Conservation (phyloP, 2,113 vertebrate genomes). For the Datnioides undecimradiatus region DNA sequence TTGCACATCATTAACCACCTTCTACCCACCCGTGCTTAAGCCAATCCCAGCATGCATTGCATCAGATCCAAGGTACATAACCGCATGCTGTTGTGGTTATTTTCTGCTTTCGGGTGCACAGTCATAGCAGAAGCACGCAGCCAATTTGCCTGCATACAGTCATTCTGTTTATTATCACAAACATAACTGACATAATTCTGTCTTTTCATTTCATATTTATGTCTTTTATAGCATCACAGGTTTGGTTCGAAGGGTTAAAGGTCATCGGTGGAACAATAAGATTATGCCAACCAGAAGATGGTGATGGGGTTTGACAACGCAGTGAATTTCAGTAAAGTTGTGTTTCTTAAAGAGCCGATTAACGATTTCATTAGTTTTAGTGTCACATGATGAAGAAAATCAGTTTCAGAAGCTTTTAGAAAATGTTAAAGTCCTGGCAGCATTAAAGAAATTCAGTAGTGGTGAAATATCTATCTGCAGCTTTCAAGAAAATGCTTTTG, state of each 20-base stretch:
- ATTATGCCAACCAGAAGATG: background rate
- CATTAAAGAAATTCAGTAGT: background rate
- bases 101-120: background rate
- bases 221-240: background rate
- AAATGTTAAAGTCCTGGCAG: background rate
- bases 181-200: no score
- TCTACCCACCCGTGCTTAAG: background rate
- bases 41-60: slow-evolving; percentile 1
- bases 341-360: background rate
- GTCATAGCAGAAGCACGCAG: background rate
- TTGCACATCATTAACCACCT: background rate
- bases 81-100: background rate
- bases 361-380: background rate
- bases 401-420: background rate
- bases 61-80: background rate
- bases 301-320: background rate
- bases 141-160: background rate
- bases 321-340: background rate
- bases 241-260: background rate
- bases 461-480: background rate
- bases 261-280: background rate
- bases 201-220: background rate
- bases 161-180: no score
- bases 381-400: background rate
- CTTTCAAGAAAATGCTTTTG: background rate